A percentile compares a stretch with the other conserved stretches of the same genome.
Conservation (phyloP, 2,888 invertebrate species). For the Acrocera orbiculus region DNA sequence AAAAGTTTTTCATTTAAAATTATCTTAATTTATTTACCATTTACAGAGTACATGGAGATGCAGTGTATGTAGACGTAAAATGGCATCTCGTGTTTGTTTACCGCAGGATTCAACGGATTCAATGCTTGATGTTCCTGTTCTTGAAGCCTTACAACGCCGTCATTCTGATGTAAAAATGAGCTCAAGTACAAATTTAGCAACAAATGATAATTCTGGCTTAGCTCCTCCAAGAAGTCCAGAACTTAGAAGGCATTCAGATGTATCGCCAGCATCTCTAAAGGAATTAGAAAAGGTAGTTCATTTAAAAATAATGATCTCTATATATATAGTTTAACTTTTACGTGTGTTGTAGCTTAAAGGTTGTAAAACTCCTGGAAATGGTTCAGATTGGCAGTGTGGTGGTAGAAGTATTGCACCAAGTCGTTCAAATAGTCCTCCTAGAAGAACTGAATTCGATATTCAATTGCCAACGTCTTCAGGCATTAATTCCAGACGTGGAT, state of each 20-base stretch:
- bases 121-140: slow-evolving; percentile 57
- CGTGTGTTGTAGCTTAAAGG: slow-evolving; percentile 43
- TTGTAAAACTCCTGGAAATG: slow-evolving; percentile 35
- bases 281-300: slow-evolving; percentile 66
- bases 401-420: slow-evolving; percentile 43
- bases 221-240: slow-evolving; percentile 76
- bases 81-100: slow-evolving; percentile 57
- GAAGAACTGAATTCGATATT: slow-evolving; percentile 23
- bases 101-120: slow-evolving; percentile 75
- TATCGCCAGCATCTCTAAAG: slow-evolving; percentile 70
- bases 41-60: slow-evolving; percentile 65
- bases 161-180: slow-evolving; percentile 61
- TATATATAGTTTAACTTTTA: background rate
- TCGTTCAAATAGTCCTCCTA: slow-evolving; percentile 41
- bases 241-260: slow-evolving; percentile 65
- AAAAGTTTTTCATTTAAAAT: background rate
- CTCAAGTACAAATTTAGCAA: slow-evolving; percentile 33
- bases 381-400: slow-evolving; percentile 39
- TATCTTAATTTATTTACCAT: background rate
- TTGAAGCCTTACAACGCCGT: slow-evolving; percentile 60
- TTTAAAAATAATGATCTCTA: background rate
- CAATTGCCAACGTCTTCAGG: slow-evolving; percentile 24
- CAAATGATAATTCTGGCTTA: slow-evolving; percentile 40
- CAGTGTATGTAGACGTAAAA: slow-evolving; percentile 72
- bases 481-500: slow-evolving; percentile 38